Evolutionary conservation across 2,888 invertebrate species (phyloP), one percentile per base, ranked within the genome.

Genomic region (Drosophila colorata): DNA sequence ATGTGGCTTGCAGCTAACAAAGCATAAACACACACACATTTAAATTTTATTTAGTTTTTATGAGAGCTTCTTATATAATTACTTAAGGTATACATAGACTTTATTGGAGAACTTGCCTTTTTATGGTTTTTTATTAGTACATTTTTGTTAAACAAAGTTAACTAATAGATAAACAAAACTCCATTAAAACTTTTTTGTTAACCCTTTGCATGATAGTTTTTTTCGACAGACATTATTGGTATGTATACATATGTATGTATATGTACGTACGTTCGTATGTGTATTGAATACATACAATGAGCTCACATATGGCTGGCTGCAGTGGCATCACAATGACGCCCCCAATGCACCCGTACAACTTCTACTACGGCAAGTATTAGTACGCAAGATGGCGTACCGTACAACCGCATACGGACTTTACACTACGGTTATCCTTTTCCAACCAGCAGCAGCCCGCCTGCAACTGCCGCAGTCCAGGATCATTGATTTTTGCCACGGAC

Each of bases 341-440:
- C 68, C 60, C 52, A 43, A 47, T 60, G 49, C 48, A 57, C 8
- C 44, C 77, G 68, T 83, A 80, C 80, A 77, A 83, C 80, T 86
- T 68, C 77, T 84, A 87, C 87, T 87, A 87, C 85, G 71, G 61
- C 63, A 74, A 70, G 73, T 60, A 69, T 80, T 84, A 80, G 74
- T 88, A 85, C 87, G 89, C 87, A 84, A 81, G 41, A 77, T 79
- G 77, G 80, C 78, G 79, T 88, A 87, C 74, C 81, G 85, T 85
- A 82, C 69, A 84, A 87, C 78, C 48, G 68, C 33, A 31, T 33
- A 55, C 47, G 47, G 44, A 56, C 23, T 31, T 41, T 52, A 23
- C 37, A 57, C 49, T 83, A 78, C 63, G 46, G 80, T 71, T 69
- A 74, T 88, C 87, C 75, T 68, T 75, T 67, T 87, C 70, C 55